Conservation (phyloP, 2,113 vertebrate species). For the Paratilapia polleni region DNA sequence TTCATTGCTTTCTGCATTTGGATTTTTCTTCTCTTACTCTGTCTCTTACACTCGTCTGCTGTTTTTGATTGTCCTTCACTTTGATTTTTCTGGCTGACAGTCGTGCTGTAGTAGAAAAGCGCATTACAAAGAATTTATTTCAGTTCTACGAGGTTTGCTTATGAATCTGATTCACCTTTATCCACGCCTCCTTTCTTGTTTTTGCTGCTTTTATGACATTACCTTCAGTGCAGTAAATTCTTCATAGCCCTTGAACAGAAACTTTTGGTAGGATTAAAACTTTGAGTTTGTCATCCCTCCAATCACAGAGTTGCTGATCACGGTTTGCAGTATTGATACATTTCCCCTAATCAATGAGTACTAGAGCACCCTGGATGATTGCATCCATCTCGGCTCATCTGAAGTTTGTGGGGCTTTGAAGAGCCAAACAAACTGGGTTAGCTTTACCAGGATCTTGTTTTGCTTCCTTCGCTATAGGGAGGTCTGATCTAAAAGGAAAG, state of each 20-base stretch:
- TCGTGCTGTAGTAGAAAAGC: not conserved
- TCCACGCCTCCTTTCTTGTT: not conserved
- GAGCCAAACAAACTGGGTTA: not conserved
- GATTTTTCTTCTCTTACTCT: not conserved
- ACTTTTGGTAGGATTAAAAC: not conserved
- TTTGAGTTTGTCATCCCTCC: not conserved
- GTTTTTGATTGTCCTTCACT: not conserved
- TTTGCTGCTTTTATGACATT: not conserved
- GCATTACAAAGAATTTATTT: not conserved
- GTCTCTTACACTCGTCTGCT: not conserved
- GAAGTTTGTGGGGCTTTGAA: not conserved
- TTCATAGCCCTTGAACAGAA: not conserved
- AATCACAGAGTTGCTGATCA: not conserved
- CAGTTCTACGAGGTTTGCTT: not conserved
- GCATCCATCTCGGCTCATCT: accelerated
- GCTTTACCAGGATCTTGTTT: not conserved
- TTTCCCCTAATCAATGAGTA: too few species aligned
- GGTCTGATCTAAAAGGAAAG: not conserved
- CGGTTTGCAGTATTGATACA: too few species aligned
- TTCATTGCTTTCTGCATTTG: not conserved
- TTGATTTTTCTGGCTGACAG: not conserved
- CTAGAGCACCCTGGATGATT: not conserved
- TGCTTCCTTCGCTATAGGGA: not conserved
- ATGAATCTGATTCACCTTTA: accelerated
- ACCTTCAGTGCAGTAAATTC: not conserved